Percentiles rank a stretch among this genome's conserved stretches.
Evolutionary conservation across 2,888 invertebrate species (phyloP).

Genomic region (Dermolepida albohirtum): DNA sequence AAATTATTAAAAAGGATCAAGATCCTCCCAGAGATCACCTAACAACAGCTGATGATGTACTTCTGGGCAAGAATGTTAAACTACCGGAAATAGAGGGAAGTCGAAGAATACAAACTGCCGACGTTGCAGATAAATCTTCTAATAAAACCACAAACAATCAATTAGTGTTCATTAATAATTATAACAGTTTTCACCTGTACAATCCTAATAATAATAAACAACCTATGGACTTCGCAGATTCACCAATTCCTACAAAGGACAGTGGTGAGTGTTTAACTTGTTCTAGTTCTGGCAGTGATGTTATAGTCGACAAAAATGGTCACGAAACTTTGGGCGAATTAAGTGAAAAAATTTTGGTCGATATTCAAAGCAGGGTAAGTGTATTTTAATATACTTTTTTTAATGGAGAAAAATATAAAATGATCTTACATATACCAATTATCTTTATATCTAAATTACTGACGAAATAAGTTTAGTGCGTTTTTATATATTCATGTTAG

Average conservation of each 20-base stretch:
- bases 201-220: slow-evolving; percentile 27
- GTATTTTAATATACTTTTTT: slow-evolving; percentile 1
- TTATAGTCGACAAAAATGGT: slow-evolving; percentile 63
- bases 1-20: slow-evolving; percentile 10
- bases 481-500: too few species aligned
- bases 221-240: slow-evolving; percentile 44
- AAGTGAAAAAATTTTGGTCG: slow-evolving; percentile 71
- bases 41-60: slow-evolving; percentile 46
- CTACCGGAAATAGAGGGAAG: slow-evolving; percentile 8
- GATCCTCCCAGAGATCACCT: slow-evolving; percentile 28
- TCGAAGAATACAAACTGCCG: slow-evolving; percentile 49
- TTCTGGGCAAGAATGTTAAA: slow-evolving; percentile 37
- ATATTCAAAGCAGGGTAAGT: slow-evolving; percentile 78
- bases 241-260: slow-evolving; percentile 52
- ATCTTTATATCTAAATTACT: too few species aligned
- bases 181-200: slow-evolving; percentile 51
- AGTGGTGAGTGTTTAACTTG: slow-evolving; percentile 67
- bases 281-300: slow-evolving; percentile 58
- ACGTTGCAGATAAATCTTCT: slow-evolving; percentile 32
- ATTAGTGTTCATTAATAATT: slow-evolving; percentile 43
- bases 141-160: slow-evolving; percentile 34
- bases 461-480: neutral
- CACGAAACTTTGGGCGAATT: slow-evolving; percentile 69
- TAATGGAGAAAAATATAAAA: neutral
- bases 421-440: too few species aligned